A percentile compares a stretch with the other conserved stretches of the same genome.
Conservation (phyloP, 2,888 invertebrate genomes). For the Synergus gifuensis region DNA sequence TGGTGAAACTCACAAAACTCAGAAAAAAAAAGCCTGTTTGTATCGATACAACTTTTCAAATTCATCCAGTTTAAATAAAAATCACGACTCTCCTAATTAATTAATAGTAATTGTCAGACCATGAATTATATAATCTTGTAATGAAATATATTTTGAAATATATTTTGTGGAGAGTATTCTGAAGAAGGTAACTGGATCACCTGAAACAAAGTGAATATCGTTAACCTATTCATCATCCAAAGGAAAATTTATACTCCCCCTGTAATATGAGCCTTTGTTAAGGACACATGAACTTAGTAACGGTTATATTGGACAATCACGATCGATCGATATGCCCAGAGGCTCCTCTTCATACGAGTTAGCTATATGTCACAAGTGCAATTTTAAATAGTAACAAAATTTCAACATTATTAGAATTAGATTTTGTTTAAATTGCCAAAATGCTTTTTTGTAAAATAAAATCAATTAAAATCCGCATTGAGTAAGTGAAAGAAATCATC, state of each 20-base stretch:
- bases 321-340: slow-evolving; percentile 26
- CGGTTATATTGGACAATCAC: slow-evolving; percentile 17
- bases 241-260: not conserved
- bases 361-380: not conserved
- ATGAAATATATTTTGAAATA: not conserved
- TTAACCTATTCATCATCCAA: slow-evolving; percentile 15
- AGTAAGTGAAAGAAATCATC: not conserved
- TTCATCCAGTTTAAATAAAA: not conserved
- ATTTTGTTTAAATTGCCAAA: too few relatives aligned
- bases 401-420: too few relatives aligned
- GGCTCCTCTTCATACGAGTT: slow-evolving; percentile 12
- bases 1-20: slow-evolving; percentile 23
- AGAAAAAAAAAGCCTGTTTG: slow-evolving; percentile 14
- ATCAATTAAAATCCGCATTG: not conserved
- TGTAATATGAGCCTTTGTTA: slow-evolving; percentile 22
- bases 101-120: not conserved
- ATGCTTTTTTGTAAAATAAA: not conserved
- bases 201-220: not conserved
- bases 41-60: slow-evolving; percentile 14
- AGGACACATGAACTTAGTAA: slow-evolving; percentile 20
- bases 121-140: not conserved
- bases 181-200: not conserved
- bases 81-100: not conserved
- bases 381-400: not conserved
- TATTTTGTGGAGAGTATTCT: not conserved